Base-by-base conservation (phyloP, 2,113 vertebrate species). In the Ictalurus furcatus region DNA sequence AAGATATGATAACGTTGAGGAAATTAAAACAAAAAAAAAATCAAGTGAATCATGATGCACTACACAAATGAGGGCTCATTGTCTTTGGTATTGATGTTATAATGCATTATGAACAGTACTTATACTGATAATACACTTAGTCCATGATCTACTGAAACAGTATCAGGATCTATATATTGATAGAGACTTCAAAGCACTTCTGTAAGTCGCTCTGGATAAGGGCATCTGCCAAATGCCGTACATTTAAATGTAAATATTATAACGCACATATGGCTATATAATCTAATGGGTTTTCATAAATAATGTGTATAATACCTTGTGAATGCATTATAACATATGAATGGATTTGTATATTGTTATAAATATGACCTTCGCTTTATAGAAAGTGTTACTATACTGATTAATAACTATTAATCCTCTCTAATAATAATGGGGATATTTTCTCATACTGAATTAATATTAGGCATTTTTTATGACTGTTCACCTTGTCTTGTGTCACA, bases 401-500 rank as follows among this genome's bases (percentile, higher is more conserved):
- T 44, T 11, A 74, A 74, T 74, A 40, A 23, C 71, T 73, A 73
- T 9, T 11, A 40, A 74, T 17, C 67, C 30, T 17, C 13, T 34
- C 14, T 78, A 74, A 19, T 74, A 40, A 37, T 74, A 80, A 19
- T 30, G 9, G 2, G 48, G n/a, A 56, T 17, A 56, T 81, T 81
- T n/a, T 81, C 6, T 19, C 7, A 30, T 16, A 56, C 3, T 81
- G 54, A 85, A 30, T n/a, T 67, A 17, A 21, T 52, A 30, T 69
- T n/a, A 71, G 30, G 28, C 67, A 30, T 88, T 13, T 63, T 88
- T 30, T 88, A 25, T 82, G 16, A 73, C 25, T 0, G 44, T 73
- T 7, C 0, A 28, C 30, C 14, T 30, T 89, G 3, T 56, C 28
- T 28, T 84, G 52, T 82, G 8, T 84, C 12, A 28, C 93, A 99